Conservation (phyloP, 2,113 vertebrate genomes). For the Hippocampus abdominalis region DNA sequence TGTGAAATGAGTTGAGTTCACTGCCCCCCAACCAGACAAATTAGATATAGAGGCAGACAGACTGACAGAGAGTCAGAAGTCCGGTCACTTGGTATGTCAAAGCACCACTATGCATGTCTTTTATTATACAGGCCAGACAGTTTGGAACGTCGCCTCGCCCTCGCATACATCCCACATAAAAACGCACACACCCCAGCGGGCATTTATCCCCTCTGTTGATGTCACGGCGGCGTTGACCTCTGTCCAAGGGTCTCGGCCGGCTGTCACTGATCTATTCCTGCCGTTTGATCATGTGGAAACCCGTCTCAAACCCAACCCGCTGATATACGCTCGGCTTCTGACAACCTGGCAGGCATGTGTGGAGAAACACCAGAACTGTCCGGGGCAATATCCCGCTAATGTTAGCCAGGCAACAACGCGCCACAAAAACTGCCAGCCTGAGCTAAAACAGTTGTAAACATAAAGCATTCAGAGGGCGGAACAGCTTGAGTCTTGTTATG, state of each 20-base stretch:
- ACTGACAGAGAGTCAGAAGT: too few species aligned
- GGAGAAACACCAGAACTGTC: constrained; percentile 46
- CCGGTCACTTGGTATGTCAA: too few species aligned
- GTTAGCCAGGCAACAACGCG: constrained; percentile 23
- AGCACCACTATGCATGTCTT: background rate
- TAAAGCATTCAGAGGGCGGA: constrained; percentile 35
- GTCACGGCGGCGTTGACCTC: constrained; percentile 58
- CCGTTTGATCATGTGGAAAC: constrained; percentile 52
- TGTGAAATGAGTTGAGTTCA: too few species aligned
- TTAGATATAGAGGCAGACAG: too few species aligned
- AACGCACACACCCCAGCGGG: constrained; percentile 21
- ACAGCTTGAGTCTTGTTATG: constrained; percentile 35
- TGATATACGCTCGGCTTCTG: constrained; percentile 42
- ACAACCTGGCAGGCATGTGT: constrained; percentile 38
- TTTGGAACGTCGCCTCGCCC: constrained; percentile 42
- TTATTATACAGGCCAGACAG: constrained; percentile 35
- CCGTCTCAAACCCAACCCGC: constrained; percentile 43
- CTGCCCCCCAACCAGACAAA: too few species aligned
- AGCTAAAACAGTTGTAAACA: constrained; percentile 21
- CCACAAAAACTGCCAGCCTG: constrained; percentile 29
- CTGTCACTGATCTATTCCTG: constrained; percentile 67
- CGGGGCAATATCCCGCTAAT: constrained; percentile 35
- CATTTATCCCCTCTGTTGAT: constrained; percentile 36
- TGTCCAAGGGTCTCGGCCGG: constrained; percentile 63
- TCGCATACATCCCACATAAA: constrained; percentile 33